Evolutionary conservation across 2,888 invertebrate genomes (phyloP), one percentile per base, ranked within the genome.

Genomic region (Lasioglossum malachurum): DNA sequence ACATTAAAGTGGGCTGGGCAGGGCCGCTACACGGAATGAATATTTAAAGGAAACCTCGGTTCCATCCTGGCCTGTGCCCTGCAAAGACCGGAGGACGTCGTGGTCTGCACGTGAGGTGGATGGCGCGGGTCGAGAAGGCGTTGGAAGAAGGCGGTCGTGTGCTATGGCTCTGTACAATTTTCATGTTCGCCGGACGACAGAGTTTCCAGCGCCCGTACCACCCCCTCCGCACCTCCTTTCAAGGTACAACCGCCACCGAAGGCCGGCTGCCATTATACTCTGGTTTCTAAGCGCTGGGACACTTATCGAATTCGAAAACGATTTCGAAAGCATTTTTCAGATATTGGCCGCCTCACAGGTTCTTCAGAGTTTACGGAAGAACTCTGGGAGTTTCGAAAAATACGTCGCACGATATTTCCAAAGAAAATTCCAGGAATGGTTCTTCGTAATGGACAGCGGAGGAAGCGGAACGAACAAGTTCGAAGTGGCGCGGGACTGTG

Each of bases 11-110:
- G 90, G 88, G 89, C 87, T 77, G 86, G 88, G 87, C 83, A 82
- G 83, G 88, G 89, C 86, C 84, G 89, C 89, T 91, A 92, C 91
- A 88, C 90, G 87, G 84, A 91, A 93, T 93, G 94, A 94, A 94
- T 94, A 94, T 93, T 94, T 94, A 93, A 94, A 92, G 90, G 80
- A 92, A 94, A 93, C 91, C 92, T 90, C 92, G 82, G 89, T 85
- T 88, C 78, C 57, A 80, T 35, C 76, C 76, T 57, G 73, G 38
- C 31, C 57, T 53, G 78, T 46, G 73, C 72, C 80, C 79, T 73
- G 86, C 86, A 89, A 87, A 87, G 88, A 87, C 82, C 78, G 44
- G 46, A 75, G 85, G 84, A 87, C 89, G 82, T 87, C 82, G 87
- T 41, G 85, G 84, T 75, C 80, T 75, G 87, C 87, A 87, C 88